Evolutionary conservation across 2,888 invertebrate genomes (phyloP).

Genomic region (Phalera bucephala): DNA sequence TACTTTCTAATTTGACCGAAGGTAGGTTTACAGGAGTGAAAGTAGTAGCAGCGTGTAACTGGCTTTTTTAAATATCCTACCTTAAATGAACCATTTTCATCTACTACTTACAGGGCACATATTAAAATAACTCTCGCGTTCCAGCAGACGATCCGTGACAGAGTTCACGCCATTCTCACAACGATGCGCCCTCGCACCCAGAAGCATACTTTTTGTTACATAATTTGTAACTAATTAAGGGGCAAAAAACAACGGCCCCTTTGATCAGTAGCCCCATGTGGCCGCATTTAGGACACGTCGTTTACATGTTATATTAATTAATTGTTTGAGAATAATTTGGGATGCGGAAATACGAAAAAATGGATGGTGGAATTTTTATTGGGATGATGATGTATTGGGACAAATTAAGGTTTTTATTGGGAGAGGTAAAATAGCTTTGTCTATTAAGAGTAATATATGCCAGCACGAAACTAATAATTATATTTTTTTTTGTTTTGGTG

Average conservation of each 20-base stretch:
- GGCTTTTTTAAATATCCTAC: too few species aligned
- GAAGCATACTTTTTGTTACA: conserved; percentile 46
- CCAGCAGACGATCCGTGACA: conserved; percentile 36
- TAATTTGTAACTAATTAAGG: conserved; percentile 71
- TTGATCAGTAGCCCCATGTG: conserved; percentile 43
- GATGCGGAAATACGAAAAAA: conserved; percentile 8
- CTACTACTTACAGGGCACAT: conserved; percentile 5
- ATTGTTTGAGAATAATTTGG: conserved; percentile 32
- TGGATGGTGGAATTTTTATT: conserved; percentile 14
- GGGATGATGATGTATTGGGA: not conserved
- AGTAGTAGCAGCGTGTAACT: too few species aligned
- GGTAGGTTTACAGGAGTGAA: too few species aligned
- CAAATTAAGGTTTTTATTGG: too few species aligned
- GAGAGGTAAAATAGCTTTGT: too few species aligned
- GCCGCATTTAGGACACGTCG: conserved; percentile 25
- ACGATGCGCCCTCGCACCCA: conserved; percentile 8
- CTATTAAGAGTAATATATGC: too few species aligned
- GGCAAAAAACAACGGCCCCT: conserved; percentile 48
- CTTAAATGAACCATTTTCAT: not conserved
- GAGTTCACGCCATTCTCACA: conserved; percentile 39
- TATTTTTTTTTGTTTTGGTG: too few species aligned
- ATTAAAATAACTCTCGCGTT: conserved; percentile 33
- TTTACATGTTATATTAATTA: conserved; percentile 46
- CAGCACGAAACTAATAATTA: too few species aligned
- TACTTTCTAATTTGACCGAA: too few species aligned